phyloP scores from a whole-genome alignment of 2,797 vertebrate species.

The Natrix natrix region DNA sequence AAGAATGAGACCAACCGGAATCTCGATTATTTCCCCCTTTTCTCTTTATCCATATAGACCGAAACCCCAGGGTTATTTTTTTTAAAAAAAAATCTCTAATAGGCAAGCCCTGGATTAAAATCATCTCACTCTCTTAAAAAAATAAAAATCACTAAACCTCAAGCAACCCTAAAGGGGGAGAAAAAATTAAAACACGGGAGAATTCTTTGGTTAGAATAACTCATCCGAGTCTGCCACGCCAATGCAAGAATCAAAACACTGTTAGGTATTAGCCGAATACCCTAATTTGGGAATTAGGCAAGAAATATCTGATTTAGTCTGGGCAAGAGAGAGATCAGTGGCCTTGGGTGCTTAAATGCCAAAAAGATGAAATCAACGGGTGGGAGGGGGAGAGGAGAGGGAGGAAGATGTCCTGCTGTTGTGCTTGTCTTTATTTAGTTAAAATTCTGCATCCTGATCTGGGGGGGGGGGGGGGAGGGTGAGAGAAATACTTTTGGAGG shows the following conservation, averaged over 20 bases:
- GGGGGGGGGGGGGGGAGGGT: not conserved
- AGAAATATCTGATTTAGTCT: not conserved
- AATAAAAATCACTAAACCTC: conserved; percentile 11
- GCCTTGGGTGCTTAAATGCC: not conserved
- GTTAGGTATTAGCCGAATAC: conserved; percentile 20
- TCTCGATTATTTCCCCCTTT: not conserved
- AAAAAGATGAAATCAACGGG: not conserved
- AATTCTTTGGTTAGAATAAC: conserved; percentile 74
- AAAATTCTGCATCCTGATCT: not conserved
- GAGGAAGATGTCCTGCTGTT: not conserved
- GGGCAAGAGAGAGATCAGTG: too few relatives aligned
- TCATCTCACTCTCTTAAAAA: conserved; percentile 31
- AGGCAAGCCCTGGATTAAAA: conserved; percentile 46
- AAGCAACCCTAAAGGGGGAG: conserved; percentile 26
- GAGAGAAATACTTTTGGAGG: not conserved
- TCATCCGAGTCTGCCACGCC: conserved; percentile 50
- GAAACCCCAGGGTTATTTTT: not conserved
- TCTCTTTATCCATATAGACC: not conserved
- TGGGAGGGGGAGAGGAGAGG: not conserved
- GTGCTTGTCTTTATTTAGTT: not conserved
- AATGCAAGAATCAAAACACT: conserved; percentile 54
- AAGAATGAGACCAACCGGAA: not conserved
- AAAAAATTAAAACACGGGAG: conserved; percentile 52
- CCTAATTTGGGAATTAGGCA: not conserved
- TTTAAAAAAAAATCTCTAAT: not conserved